Evolutionary conservation across 2,797 vertebrate species (phyloP), one percentile per base, ranked within the genome.

Genomic region (Premnoplex brunnescens): DNA sequence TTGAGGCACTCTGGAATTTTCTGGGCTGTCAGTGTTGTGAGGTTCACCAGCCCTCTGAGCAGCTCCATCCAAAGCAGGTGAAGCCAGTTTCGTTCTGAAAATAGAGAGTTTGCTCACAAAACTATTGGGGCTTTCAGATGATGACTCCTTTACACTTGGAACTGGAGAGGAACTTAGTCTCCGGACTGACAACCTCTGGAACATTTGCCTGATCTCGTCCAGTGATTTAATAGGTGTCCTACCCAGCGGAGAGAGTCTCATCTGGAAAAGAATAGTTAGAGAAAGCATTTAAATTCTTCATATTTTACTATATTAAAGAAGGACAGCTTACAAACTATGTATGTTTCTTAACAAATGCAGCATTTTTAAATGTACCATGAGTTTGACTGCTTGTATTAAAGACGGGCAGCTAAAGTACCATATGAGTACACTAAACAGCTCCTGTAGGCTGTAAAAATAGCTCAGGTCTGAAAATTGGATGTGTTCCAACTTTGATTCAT

Each of bases 171-270:
- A 97, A 74, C 97, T 98, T 49, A 98, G 96, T 58, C 97, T 98
- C 44, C 98, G 97, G 52, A 98, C 97, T 48, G 98, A 98, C 73
- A 99, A 94, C 68, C 97, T 98, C 96, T 99, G 99, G 92, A 99
- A 98, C 92, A 99, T 97, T 56, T 98, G 97, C 94, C 98, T 99
- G 94, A 99, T 98, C 54, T 99, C 99, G 85, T 99, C 98, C 80
- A 99, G 96, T 3, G 99, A 98, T 86, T 98, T 98, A 36, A 98
- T 85, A 66, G 98, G 98, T 10, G 97, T 97, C 68, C 68, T 97
- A 55, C 91, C 76, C 82, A 98, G 71, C 0, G 98, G 97, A 79
- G 98, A 97, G 10, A 97, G 97, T 96, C 98, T 97, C 62, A 98
- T 95, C 98, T 99, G 93, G n/a, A 93, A 96, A 39, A 94, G 36